A percentile compares a stretch with the other conserved stretches of the same genome.
These are phyloP conservation scores for Trypoxylon attenuatum DNA, from an alignment of 2,888 invertebrate species.

Conservation along the genomic window DNA sequence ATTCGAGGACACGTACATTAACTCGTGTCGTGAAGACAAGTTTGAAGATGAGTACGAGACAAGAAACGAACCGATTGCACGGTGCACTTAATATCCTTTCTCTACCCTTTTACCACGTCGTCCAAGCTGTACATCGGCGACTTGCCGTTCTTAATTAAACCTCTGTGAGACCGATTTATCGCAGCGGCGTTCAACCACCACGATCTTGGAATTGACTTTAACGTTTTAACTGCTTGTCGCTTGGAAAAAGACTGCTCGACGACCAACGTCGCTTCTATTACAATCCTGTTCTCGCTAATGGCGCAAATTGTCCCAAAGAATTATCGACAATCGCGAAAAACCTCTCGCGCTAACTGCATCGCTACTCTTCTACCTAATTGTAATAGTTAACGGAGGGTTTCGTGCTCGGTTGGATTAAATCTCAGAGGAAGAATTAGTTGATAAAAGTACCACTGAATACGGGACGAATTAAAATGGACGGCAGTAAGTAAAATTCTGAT, in stretches of 20 bases:
- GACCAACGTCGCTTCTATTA: neutral
- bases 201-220: neutral
- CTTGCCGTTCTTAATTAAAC: constrained; percentile 23
- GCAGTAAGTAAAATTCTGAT: constrained; percentile 18
- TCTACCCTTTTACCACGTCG: constrained; percentile 2
- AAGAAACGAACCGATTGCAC: constrained; percentile 49
- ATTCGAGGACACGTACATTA: constrained; percentile 48
- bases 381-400: constrained; percentile 20
- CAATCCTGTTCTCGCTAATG: no score
- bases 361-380: constrained; percentile 23
- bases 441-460: constrained; percentile 1
- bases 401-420: constrained; percentile 10
- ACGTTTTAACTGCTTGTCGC: neutral
- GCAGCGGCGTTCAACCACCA: neutral
- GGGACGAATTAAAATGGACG: constrained; percentile 19
- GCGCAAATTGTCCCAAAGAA: neutral
- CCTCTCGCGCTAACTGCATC: neutral
- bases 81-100: constrained; percentile 33
- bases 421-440: neutral
- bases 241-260: neutral
- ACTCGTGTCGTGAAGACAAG: constrained; percentile 27
- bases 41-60: constrained; percentile 33
- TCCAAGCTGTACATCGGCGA: constrained; percentile 27
- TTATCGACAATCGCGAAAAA: neutral
- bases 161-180: constrained; percentile 4